A percentile compares a stretch with the other conserved stretches of the same genome.
phyloP scores from a whole-genome alignment of 2,888 invertebrate genomes.

The Dilophus febrilis region DNA sequence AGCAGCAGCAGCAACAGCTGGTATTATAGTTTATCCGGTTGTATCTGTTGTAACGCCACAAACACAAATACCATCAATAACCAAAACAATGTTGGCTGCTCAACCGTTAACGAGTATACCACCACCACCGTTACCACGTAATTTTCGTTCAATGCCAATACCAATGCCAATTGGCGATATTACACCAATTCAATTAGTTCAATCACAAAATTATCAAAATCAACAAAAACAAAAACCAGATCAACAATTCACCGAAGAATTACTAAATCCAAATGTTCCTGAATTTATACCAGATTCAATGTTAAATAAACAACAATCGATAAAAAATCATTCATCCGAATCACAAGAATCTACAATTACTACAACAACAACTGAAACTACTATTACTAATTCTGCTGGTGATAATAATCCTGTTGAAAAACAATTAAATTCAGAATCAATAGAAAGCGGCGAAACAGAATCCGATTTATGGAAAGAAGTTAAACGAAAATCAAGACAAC shows the following conservation, averaged over 20 bases:
- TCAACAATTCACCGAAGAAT: constrained; percentile 31
- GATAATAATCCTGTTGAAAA: neutral
- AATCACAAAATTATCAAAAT: neutral
- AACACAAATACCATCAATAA: neutral
- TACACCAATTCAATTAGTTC: constrained; percentile 8
- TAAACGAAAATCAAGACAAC: constrained; percentile 36
- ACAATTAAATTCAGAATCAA: neutral
- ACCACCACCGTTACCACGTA: constrained; percentile 52
- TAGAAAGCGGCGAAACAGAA: constrained; percentile 8
- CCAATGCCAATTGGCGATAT: constrained; percentile 3
- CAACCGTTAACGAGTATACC: constrained; percentile 48
- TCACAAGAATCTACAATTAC: too few relatives aligned
- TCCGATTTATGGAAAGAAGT: constrained; percentile 35
- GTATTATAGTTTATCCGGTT: neutral
- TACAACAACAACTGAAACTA: too few relatives aligned
- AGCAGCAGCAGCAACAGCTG: neutral
- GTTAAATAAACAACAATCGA: too few relatives aligned
- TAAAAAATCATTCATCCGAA: too few relatives aligned
- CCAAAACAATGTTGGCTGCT: constrained; percentile 31
- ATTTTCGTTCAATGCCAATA: constrained; percentile 24
- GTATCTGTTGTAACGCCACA: neutral
- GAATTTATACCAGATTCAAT: constrained; percentile 54
- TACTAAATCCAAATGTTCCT: constrained; percentile 75
- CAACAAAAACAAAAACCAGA: neutral
- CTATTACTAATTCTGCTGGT: too few relatives aligned